phyloP scores from a whole-genome alignment of 2,888 invertebrate species.

The Apodemia mormo region DNA sequence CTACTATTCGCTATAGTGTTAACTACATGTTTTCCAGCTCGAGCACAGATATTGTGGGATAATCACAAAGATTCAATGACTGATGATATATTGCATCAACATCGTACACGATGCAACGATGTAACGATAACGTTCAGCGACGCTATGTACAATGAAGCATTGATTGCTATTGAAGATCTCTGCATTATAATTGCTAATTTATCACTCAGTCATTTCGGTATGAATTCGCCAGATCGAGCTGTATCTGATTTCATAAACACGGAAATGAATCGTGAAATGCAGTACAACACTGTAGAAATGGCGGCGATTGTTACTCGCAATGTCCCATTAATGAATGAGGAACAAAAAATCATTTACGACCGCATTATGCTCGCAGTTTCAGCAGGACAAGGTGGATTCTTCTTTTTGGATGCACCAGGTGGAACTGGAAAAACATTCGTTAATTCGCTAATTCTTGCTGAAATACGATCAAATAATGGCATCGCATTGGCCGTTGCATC shows the following conservation, averaged over 20 bases:
- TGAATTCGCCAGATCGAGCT: constrained; percentile 33
- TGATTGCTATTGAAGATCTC: not conserved
- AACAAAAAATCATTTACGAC: too few species aligned
- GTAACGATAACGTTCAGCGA: constrained; percentile 36
- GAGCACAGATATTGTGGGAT: constrained; percentile 30
- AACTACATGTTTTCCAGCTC: constrained; percentile 39
- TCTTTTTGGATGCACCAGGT: constrained; percentile 33
- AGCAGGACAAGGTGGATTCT: too few species aligned
- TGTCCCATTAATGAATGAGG: too few species aligned
- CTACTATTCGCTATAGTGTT: constrained; percentile 42
- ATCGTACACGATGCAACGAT: constrained; percentile 38
- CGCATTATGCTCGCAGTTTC: too few species aligned
- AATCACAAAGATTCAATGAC: constrained; percentile 38
- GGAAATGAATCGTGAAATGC: constrained; percentile 38
- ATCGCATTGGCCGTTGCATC: constrained; percentile 35
- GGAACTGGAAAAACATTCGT: constrained; percentile 29
- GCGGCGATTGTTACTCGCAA: constrained; percentile 30
- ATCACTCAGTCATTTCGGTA: constrained; percentile 30
- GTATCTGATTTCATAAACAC: constrained; percentile 37
- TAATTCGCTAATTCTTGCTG: constrained; percentile 24
- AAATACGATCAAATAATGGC: constrained; percentile 27
- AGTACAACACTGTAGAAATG: constrained; percentile 37
- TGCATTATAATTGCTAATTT: not conserved
- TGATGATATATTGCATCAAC: constrained; percentile 38
- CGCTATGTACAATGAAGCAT: constrained; percentile 3